phyloP scores from a whole-genome alignment of 2,113 vertebrate species.

The Sialia sialis region DNA sequence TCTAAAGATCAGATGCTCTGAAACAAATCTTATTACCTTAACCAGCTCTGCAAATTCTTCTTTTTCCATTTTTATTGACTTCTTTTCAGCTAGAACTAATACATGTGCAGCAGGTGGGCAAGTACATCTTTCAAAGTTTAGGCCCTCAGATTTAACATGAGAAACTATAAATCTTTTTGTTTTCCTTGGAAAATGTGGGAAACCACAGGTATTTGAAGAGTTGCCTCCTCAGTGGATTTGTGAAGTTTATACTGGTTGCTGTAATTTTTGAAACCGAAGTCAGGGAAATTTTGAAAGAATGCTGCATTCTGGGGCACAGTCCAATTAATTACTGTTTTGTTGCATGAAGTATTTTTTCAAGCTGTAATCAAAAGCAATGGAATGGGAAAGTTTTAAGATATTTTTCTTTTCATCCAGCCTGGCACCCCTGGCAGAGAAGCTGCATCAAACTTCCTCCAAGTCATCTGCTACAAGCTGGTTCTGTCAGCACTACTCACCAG shows the following conservation, averaged over 20 bases:
- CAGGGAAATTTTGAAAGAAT: constrained; percentile 7
- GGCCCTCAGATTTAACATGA: constrained; percentile 34
- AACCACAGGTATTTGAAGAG: constrained; percentile 41
- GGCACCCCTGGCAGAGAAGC: background rate
- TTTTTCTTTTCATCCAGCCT: constrained; percentile 7
- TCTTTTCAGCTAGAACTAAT: constrained; percentile 69
- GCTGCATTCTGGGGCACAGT: background rate
- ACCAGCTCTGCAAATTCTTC: constrained; percentile 78
- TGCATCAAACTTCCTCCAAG: background rate
- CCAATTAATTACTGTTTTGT: background rate
- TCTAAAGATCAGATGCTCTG: constrained; percentile 82
- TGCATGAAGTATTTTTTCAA: background rate
- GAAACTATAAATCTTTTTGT: constrained; percentile 63
- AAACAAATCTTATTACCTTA: constrained; percentile 87
- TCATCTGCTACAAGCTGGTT: background rate
- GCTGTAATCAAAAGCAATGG: background rate
- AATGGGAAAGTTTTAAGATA: background rate
- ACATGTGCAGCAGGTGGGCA: constrained; percentile 52
- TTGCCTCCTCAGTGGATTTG: constrained; percentile 27
- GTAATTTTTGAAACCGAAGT: constrained; percentile 20
- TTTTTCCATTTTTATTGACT: constrained; percentile 64
- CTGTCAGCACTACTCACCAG: background rate
- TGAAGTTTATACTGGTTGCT: constrained; percentile 30
- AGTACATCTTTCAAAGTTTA: constrained; percentile 53
- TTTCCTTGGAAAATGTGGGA: constrained; percentile 66